phyloP scores from a whole-genome alignment of 1,140 invertebrate species.

The Wasmannia auropunctata region DNA sequence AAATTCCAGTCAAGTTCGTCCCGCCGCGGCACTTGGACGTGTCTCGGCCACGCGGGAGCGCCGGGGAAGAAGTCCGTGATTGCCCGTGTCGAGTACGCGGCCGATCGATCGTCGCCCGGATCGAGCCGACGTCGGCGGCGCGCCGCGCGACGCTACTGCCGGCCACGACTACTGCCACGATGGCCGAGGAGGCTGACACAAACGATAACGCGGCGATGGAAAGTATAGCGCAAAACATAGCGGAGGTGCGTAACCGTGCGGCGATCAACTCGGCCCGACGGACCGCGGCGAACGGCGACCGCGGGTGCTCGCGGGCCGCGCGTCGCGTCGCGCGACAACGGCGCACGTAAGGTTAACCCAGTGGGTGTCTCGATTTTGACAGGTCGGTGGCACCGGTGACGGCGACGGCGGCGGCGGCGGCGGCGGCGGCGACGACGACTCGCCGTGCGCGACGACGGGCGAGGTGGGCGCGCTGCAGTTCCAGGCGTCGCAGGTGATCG shows the following conservation, averaged over 20 bases:
- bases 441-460: constrained; percentile 57
- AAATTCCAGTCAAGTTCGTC: neutral
- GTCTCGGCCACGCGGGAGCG: neutral
- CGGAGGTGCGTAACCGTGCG: constrained; percentile 78
- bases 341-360: constrained; percentile 29
- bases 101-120: neutral
- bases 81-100: too few relatives aligned
- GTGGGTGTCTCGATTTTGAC: constrained; percentile 79
- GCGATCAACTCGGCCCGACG: constrained; percentile 75
- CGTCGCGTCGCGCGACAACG: constrained; percentile 34
- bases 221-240: constrained; percentile 77
- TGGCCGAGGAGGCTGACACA: constrained; percentile 82
- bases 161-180: constrained; percentile 84
- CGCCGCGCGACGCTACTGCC: constrained; percentile 64
- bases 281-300: constrained; percentile 65
- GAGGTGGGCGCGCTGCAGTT: constrained; percentile 87
- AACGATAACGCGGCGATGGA: constrained; percentile 82
- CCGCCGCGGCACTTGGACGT: neutral
- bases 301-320: neutral
- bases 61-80: neutral
- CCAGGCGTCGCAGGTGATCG: constrained; percentile 89
- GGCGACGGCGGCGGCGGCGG: constrained; percentile 33
- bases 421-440: constrained; percentile 63
- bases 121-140: neutral
- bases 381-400: constrained; percentile 79